Conservation (phyloP, 2,797 vertebrate genomes). For the Bryconaethiops microstoma region DNA sequence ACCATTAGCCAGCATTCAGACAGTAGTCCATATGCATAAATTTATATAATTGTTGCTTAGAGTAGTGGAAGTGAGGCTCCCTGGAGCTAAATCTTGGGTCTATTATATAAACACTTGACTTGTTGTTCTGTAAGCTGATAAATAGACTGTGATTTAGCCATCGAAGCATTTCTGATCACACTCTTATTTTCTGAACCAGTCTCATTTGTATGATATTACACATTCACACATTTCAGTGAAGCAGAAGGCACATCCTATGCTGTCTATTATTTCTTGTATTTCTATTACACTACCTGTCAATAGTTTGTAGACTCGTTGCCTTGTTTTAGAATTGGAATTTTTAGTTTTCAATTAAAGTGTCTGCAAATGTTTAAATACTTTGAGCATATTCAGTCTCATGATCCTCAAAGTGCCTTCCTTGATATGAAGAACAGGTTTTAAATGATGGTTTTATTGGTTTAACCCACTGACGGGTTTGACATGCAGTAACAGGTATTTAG, state of each 20-base stretch:
- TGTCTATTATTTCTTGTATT: not conserved
- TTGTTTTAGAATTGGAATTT: not conserved
- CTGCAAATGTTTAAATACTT: not conserved
- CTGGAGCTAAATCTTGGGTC: not conserved
- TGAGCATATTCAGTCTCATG: too few species aligned
- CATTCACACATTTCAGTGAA: constrained; percentile 14
- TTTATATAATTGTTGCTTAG: not conserved
- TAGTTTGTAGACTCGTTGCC: too few species aligned
- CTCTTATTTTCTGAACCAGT: constrained; percentile 2
- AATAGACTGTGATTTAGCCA: not conserved
- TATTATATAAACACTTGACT: not conserved
- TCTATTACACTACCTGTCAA: not conserved
- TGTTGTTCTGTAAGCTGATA: not conserved
- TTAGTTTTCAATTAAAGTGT: not conserved
- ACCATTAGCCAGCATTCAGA: not conserved
- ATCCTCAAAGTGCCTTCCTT: too few species aligned
- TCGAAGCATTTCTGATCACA: not conserved
- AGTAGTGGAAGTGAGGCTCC: not conserved
- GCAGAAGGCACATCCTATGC: constrained; percentile 20
- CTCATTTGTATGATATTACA: not conserved
- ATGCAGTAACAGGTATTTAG: too few species aligned
- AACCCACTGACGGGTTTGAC: too few species aligned
- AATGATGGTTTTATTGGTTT: too few species aligned
- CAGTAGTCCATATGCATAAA: not conserved
- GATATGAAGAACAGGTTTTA: too few species aligned